A percentile compares a stretch with the other conserved stretches of the same genome.
These are phyloP conservation scores for Paramormyrops hopkinsi DNA, from an alignment of 2,797 vertebrate genomes.

Conservation along the genomic window DNA sequence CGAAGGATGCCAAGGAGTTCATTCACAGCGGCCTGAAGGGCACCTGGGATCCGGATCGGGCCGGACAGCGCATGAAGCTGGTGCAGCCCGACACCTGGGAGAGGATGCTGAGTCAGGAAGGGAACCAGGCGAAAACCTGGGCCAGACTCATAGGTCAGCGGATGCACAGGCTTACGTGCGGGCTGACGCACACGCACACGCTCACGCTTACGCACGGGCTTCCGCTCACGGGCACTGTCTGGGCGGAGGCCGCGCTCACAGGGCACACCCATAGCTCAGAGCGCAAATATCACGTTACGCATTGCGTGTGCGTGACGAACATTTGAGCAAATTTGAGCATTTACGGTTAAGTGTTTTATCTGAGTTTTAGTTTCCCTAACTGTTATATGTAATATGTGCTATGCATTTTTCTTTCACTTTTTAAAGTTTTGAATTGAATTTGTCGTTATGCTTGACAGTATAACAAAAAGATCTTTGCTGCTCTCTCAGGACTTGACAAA, in stretches of 20 bases:
- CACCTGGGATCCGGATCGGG: conserved; percentile 65
- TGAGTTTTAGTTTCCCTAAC: background rate
- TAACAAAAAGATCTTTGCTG: background rate
- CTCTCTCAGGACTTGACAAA: background rate
- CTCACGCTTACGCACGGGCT: background rate
- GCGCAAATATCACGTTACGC: background rate
- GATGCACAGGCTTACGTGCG: background rate
- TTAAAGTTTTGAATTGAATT: background rate
- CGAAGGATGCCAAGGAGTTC: conserved; percentile 61
- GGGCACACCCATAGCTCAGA: background rate
- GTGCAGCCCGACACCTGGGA: conserved; percentile 75
- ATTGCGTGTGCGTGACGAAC: background rate
- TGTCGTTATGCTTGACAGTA: background rate
- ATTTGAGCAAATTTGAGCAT: background rate
- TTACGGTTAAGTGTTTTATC: background rate
- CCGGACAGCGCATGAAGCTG: conserved; percentile 75
- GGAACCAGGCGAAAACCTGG: conserved; percentile 74
- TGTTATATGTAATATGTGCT: background rate
- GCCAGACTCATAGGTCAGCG: conserved; percentile 74
- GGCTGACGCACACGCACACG: background rate
- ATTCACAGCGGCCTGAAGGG: conserved; percentile 70
- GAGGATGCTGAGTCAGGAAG: conserved; percentile 61
- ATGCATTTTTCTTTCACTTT: background rate
- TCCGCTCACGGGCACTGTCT: background rate
- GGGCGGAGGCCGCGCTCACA: background rate